Evolutionary conservation across 2,113 vertebrate species (phyloP), one percentile per base, ranked within the genome.

Genomic region (Asarcornis scutulata): DNA sequence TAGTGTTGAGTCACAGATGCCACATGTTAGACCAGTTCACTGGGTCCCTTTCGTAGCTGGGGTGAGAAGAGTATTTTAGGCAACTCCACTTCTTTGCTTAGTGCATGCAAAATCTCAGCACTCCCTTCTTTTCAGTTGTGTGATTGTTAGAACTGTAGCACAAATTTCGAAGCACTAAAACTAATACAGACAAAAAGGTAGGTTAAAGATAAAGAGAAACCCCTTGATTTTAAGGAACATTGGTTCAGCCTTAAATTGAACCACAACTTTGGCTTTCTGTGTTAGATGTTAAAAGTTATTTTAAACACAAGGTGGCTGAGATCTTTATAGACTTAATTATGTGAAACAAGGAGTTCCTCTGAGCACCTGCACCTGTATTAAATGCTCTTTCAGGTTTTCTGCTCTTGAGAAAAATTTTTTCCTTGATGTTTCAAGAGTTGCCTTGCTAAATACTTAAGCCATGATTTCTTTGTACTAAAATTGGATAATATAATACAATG

Each of bases 1-100:
- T 68, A 64, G n/a, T 36, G 44, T 67, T 94, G 73, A 86, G 80
- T 92, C 83, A 91, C 74, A 60, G 58, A 75, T 36, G 59, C 55
- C 95, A 74, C 59, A 53, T 40, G 44, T 83, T 73, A 93, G 69
- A 90, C 38, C 74, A 92, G 84, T 86, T 95, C 91, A 88, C 48
- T 38, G 38, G 42, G 44, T 77, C 63, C 68, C 38, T 16, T 90
- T 76, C 5, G 0, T 40, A 44, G 17, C 3, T 68, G 10, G n/a
- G 36, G 9, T 46, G 26, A 86, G 66, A n/a, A 87, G 10, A 63
- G 9, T 56, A 63, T 50, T 83, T 87, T 8, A 81, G 40, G 63
- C 17, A 76, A 74, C 36, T n/a, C 55, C 86, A 68, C 2, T 3
- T 79, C 80, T 85, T 83, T 53, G 40, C 34, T 80, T 87, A 69